These are phyloP conservation scores for Tenthredo distinguenda DNA, from an alignment of 2,888 invertebrate species.

Conservation along the genomic window DNA sequence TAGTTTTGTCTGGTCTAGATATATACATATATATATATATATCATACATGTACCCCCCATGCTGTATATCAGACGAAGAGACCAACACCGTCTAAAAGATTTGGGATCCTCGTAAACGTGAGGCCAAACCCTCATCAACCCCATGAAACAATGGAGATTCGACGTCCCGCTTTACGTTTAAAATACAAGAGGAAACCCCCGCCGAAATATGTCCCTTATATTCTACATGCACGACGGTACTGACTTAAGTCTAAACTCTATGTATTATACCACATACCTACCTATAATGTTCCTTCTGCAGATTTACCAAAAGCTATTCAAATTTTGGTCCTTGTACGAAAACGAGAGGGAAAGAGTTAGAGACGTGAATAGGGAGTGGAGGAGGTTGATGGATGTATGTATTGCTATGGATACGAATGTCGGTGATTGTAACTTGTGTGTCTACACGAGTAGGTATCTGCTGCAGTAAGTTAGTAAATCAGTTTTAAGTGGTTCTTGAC, in stretches of 20 bases:
- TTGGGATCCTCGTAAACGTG: conserved; percentile 19
- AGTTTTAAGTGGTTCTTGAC: conserved; percentile 48
- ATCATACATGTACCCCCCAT: too few relatives aligned
- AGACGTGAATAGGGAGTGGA: neutral
- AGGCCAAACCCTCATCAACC: conserved; percentile 38
- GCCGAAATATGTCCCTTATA: conserved; percentile 16
- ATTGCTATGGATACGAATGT: neutral
- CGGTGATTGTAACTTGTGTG: conserved; percentile 1
- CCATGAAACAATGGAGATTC: conserved; percentile 43
- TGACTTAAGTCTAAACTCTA: neutral
- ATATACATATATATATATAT: neutral
- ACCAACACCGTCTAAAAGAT: neutral
- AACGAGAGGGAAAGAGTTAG: neutral
- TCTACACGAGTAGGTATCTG: neutral
- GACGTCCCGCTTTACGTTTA: neutral
- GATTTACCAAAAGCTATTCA: conserved; percentile 2
- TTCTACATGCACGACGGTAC: neutral
- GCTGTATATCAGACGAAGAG: neutral
- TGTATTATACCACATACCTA: neutral
- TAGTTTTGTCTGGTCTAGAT: neutral
- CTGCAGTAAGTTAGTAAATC: conserved; percentile 19
- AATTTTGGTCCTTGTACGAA: neutral
- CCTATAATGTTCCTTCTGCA: neutral
- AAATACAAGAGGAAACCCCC: conserved; percentile 16
- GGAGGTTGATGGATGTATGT: neutral